Evolutionary conservation across 2,113 vertebrate species (phyloP), one percentile per base, ranked within the genome.

Genomic region (Prunella himalayana): DNA sequence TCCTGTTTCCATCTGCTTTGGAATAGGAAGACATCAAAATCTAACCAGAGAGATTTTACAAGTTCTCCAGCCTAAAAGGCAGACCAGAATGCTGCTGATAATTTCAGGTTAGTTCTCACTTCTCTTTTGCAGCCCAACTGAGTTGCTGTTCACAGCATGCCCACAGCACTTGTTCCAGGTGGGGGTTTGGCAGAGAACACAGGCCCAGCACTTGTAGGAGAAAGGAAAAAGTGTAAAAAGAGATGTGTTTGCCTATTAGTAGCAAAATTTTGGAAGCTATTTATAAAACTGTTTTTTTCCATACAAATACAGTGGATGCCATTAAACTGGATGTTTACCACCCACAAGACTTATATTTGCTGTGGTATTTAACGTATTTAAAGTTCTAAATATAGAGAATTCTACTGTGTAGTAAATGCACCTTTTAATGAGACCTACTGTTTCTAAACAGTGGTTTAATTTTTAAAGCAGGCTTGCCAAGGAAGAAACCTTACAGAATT

Each of bases 371-470:
- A 54, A 65, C 7, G 7, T 82, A 61, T 89, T 87, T 94, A 54
- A 39, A 42, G 39, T n/a, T 65, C 82, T 94, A 95, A 95, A 92
- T 82, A 73, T 63, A 90, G 71, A 57, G 59, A 77, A 53, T 80
- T 82, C 81, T 85, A 50, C 91, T 70, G 37, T 66, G 65, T 95
- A 68, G 73, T 92, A 90, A 94, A 82, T 61, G 63, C 68, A 92
- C 91, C 93, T 95, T 95, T 90, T 86, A 90, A 80, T 88, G 93
- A 93, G 84, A 79, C 59, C 85, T 65, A n/a, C 63, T 92, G 66
- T 86, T 88, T 68, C 79, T 94, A 63, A 94, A 88, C 25, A 50
- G 44, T 54, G 22, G 45, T 82, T 89, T 95, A 65, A 24, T 85
- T 82, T 92, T 95, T 91, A 69, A 94, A 86, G 54, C 19, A 82